Evolutionary conservation across 2,113 vertebrate genomes (phyloP).

Genomic region (Eclectus roratus): DNA sequence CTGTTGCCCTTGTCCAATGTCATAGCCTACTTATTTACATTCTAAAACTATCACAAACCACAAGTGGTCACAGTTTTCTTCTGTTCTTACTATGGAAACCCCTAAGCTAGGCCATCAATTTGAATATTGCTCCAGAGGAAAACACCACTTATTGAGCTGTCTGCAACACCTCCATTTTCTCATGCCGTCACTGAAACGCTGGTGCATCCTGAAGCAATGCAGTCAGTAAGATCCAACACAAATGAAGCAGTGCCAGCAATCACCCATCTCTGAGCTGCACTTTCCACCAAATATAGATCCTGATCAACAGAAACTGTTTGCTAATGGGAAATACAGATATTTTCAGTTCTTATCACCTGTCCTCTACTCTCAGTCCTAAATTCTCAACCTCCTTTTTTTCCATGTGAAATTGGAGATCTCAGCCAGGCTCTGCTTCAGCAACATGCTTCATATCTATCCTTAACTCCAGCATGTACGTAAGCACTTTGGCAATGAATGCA

Average conservation of each 20-base stretch:
- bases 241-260: neutral
- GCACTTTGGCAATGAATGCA: neutral
- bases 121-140: neutral
- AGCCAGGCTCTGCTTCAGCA: neutral
- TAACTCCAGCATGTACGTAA: neutral
- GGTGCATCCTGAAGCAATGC: neutral
- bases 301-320: neutral
- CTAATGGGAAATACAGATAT: neutral
- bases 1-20: neutral
- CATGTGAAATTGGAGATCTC: neutral
- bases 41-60: neutral
- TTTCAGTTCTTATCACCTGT: neutral
- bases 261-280: neutral
- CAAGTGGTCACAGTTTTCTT: neutral
- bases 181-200: neutral
- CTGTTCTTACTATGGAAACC: neutral
- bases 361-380: neutral
- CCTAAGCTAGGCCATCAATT: neutral
- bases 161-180: neutral
- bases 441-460: neutral
- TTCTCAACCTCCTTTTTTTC: neutral
- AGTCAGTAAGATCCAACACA: neutral
- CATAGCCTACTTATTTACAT: neutral
- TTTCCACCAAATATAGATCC: neutral
- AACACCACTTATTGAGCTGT: neutral